Evolutionary conservation across 2,888 invertebrate species (phyloP), one percentile per base, ranked within the genome.

Genomic region (Diplolepis rosae): DNA sequence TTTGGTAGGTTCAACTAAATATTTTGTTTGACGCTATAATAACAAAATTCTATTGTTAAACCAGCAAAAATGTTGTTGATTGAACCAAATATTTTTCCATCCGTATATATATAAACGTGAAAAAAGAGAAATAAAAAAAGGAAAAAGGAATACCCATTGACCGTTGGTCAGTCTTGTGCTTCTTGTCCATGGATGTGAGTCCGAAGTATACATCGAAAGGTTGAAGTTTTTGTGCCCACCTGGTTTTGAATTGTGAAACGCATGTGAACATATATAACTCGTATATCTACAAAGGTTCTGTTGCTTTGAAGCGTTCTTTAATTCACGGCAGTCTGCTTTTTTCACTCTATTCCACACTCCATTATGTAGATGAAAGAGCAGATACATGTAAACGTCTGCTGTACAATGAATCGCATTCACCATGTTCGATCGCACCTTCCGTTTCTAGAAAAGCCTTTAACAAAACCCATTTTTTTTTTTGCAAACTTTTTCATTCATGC

Each of bases 311-410:
- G 72, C 76, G 74, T 75, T 78, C 75, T 80, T 74, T 79, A 80
- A 81, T 80, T 80, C 77, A 77, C 77, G 76, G 78, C 77, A 74
- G 74, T 74, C 73, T 56, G 66, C 71, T 70, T 75, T 74, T 75
- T 66, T 61, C 52, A 32, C 30, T 52, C 52, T 24, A 52, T 28
- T 52, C 27, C n/a, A 52, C 27, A 28, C 52, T 52, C 52, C 52
- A 52, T 52, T 52, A 67, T 51, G 35, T 30, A 68, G 67, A 71
- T 54, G 32, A 30, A 69, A 32, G n/a, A 15, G 52, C 56, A 28
- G 15, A 52, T 52, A 52, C 28, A 51, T 51, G 28, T 27, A 51
- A 27, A 51, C 27, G 45, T 48, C 18, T 51, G 51, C 27, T 51
- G 15, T n/a, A 52, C 56, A 56, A 56, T 56, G 56, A 56, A 56